These are phyloP conservation scores for Babyrousa celebensis DNA, from an alignment of 2,797 vertebrate genomes.

Conservation along the genomic window DNA sequence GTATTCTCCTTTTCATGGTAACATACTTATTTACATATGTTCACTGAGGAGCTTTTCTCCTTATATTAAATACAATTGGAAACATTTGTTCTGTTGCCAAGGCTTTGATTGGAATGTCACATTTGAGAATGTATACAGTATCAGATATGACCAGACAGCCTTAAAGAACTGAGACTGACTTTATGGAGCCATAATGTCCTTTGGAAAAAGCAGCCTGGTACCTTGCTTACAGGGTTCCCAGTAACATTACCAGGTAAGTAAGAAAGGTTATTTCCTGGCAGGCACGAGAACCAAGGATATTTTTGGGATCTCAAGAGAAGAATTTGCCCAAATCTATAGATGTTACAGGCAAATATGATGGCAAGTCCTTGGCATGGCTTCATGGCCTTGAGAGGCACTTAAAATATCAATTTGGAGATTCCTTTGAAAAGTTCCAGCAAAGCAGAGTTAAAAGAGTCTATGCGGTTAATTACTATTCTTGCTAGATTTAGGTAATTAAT, in stretches of 20 bases:
- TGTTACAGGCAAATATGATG: neutral
- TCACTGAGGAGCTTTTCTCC: neutral
- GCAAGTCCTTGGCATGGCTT: neutral
- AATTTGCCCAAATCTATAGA: neutral
- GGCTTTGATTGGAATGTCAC: neutral
- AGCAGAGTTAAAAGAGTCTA: neutral
- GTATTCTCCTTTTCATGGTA: neutral
- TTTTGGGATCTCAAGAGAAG: neutral
- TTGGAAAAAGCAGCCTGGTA: neutral
- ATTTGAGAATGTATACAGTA: neutral
- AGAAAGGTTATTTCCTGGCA: neutral
- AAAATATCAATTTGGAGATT: neutral
- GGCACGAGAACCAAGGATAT: neutral
- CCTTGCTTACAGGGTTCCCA: neutral
- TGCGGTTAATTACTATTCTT: neutral
- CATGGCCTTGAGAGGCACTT: neutral
- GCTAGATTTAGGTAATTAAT: neutral
- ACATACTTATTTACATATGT: neutral
- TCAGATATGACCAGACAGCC: neutral
- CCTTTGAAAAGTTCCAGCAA: neutral
- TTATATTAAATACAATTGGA: neutral
- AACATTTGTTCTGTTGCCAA: neutral
- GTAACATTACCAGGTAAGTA: neutral
- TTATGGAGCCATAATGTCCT: neutral
- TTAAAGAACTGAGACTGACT: neutral